Evolutionary conservation across 2,113 vertebrate species (phyloP).

Genomic region (Dromas ardeola): DNA sequence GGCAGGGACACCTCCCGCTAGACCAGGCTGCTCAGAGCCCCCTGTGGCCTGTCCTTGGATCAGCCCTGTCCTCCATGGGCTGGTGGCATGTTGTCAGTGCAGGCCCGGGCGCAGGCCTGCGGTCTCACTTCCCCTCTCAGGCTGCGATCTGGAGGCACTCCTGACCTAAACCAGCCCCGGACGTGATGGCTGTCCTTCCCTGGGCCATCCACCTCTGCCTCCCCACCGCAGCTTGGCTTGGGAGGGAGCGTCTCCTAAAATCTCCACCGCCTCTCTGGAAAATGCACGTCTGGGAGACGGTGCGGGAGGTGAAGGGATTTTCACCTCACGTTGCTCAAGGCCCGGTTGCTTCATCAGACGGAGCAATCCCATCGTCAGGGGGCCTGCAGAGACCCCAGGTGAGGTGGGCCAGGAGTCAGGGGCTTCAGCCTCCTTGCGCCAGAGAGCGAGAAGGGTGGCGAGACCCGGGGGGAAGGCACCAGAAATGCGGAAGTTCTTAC

Average conservation of each 20-base stretch:
- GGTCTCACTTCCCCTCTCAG: not conserved
- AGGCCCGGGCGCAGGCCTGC: fast-evolving
- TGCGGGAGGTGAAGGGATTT: not conserved
- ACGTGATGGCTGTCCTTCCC: not conserved
- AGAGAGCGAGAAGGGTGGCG: fast-evolving
- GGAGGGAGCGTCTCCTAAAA: fast-evolving
- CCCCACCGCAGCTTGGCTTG: not conserved
- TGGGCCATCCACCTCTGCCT: not conserved
- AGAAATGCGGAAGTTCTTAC: not conserved
- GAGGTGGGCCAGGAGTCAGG: not conserved
- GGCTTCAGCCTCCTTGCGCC: not conserved
- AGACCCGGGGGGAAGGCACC: not conserved
- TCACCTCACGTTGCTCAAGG: not conserved
- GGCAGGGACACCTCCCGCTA: not conserved
- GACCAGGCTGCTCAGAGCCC: not conserved
- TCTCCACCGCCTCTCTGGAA: not conserved
- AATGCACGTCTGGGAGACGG: fast-evolving
- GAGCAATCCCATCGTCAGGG: not conserved
- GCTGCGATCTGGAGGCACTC: not conserved
- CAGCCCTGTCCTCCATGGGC: not conserved
- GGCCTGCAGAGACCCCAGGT: not conserved
- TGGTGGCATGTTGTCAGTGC: not conserved
- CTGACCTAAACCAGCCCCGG: not conserved
- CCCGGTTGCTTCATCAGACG: not conserved
- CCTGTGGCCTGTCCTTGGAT: not conserved